phyloP scores from a whole-genome alignment of 1,140 invertebrate genomes.

The Drosophila azteca region DNA sequence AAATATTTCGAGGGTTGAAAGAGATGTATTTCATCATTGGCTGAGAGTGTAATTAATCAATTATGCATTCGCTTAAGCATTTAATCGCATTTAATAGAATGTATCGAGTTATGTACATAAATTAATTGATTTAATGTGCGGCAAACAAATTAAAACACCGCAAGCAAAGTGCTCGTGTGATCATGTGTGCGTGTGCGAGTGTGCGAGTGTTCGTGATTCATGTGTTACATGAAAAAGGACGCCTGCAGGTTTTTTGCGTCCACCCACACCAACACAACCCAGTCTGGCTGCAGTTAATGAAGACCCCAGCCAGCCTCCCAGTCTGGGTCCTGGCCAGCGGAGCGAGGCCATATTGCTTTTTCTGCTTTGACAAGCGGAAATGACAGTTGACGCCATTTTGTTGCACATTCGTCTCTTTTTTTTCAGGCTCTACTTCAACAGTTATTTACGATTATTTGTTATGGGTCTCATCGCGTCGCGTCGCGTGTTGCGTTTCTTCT shows the following conservation, averaged over 20 bases:
- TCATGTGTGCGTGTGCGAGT: neutral
- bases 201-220: neutral
- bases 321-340: neutral
- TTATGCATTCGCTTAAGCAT: slow-evolving; percentile 56
- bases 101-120: slow-evolving; percentile 66
- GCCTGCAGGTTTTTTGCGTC: slow-evolving; percentile 14
- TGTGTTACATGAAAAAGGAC: slow-evolving; percentile 4
- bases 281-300: slow-evolving; percentile 49
- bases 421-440: slow-evolving; percentile 10
- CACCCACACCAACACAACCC: too few species aligned
- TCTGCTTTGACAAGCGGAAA: slow-evolving; percentile 51
- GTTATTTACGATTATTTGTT: slow-evolving; percentile 33
- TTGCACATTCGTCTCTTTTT: slow-evolving; percentile 13
- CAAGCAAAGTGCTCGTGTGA: slow-evolving; percentile 16
- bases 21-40: slow-evolving; percentile 17
- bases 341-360: slow-evolving; percentile 46
- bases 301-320: neutral
- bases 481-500: neutral
- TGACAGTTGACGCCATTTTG: slow-evolving; percentile 57
- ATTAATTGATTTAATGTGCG: slow-evolving; percentile 64
- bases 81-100: slow-evolving; percentile 54
- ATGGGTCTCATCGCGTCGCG: neutral
- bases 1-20: slow-evolving; percentile 27
- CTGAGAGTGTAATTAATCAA: slow-evolving; percentile 59
- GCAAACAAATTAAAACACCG: slow-evolving; percentile 53